Base-by-base conservation (phyloP, 2,888 invertebrate species). In the Pachydiplax longipennis region DNA sequence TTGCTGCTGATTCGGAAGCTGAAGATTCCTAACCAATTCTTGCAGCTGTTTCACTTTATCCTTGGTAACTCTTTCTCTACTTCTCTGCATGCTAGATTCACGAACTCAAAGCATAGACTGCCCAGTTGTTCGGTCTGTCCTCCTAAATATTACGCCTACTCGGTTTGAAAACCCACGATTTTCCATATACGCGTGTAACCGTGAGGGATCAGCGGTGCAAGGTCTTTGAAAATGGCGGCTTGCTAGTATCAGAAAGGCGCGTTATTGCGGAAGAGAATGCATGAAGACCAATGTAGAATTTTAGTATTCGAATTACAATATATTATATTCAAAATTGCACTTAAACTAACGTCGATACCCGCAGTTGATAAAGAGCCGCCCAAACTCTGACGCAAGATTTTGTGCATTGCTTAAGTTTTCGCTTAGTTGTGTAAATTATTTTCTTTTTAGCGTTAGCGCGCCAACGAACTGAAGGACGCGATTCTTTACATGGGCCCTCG, bases 141-240 rank as follows among this genome's bases (percentile, higher is more conserved):
- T 73, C 73, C 15, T 73, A 37, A 37, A 65, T 35, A 87, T 61
- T 61, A 87, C 65, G 61, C 87, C 87, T 87, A 87, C 87, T 61
- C 87, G 37, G 58, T 31, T 61, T 65, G 58, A 61, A 87, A 87
- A 22, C 87, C 87, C 87, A 87, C 87, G 87, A 61, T 61, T 87
- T 87, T 87, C 37, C 37, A 87, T 61, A 35, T 58, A 87, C 61
- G 22, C 87, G 8, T 61, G 37, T n/a, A 61, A 61, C 87, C 87
- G n/a, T 87, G 87, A 61, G 58, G 58, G 40, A 61, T 37, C 87
- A 22, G 61, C 58, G 35, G 37, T 87, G 87, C 58, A 81, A 83
- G 31, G 37, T 18, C 65, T 87, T 87, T 87, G 87, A 87, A 87
- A 87, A 87, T 87, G 87, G 87, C 87, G 61, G 87, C 87, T 61